Evolutionary conservation across 2,888 invertebrate species (phyloP).

Genomic region (Lycocerus yunnanus): DNA sequence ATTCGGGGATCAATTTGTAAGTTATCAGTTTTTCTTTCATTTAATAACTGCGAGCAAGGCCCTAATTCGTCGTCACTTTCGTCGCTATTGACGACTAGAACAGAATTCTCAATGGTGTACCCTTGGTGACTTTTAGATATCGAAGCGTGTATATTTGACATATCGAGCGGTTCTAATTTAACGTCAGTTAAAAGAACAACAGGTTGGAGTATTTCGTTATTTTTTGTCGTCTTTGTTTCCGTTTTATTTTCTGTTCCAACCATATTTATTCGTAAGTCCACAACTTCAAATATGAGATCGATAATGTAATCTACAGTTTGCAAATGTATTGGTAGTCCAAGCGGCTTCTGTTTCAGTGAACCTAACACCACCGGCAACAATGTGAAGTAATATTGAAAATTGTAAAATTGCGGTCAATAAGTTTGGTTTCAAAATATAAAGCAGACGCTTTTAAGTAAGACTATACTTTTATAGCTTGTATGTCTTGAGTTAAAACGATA

Average conservation of each 20-base stretch:
- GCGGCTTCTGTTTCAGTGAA: too few species aligned
- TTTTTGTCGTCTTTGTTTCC: too few species aligned
- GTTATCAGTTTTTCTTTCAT: not conserved
- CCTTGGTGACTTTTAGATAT: not conserved
- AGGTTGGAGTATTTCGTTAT: not conserved
- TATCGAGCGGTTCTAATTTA: not conserved
- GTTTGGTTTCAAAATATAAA: too few species aligned
- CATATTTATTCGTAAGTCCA: not conserved
- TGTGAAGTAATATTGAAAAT: too few species aligned
- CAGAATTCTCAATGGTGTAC: conserved; percentile 3
- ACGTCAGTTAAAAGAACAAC: not conserved
- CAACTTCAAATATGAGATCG: not conserved
- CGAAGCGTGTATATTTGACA: not conserved
- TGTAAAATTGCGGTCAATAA: too few species aligned
- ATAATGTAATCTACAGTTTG: too few species aligned
- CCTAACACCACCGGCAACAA: too few species aligned
- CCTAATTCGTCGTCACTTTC: conserved; percentile 60
- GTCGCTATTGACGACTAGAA: conserved; percentile 57
- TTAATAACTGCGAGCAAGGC: conserved; percentile 59
- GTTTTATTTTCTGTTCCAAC: too few species aligned
- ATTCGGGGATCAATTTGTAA: not conserved
- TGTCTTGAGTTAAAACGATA: too few species aligned
- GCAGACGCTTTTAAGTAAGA: too few species aligned
- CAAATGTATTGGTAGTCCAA: too few species aligned
- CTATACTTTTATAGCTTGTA: too few species aligned